Evolutionary conservation across 2,113 vertebrate genomes (phyloP).

Genomic region (Melierax canorus): DNA sequence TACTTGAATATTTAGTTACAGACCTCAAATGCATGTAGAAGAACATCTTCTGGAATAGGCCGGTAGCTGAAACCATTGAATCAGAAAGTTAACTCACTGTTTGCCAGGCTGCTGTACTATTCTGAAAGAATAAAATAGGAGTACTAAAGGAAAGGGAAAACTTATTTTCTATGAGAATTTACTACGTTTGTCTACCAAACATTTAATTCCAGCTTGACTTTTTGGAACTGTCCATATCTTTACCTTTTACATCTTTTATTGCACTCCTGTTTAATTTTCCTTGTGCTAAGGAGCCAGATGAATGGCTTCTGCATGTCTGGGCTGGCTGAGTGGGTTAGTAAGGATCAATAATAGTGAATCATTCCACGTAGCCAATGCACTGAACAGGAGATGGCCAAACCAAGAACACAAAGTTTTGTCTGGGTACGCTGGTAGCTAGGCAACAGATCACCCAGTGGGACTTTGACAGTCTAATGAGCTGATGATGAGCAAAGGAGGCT

Average conservation of each 20-base stretch:
- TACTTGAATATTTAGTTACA: slow-evolving; percentile 9
- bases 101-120: not conserved
- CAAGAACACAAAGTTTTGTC: slow-evolving; percentile 8
- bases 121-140: not conserved
- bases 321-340: not conserved
- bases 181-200: not conserved
- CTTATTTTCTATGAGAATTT: not conserved
- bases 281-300: not conserved
- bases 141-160: not conserved
- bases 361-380: not conserved
- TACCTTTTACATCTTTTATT: not conserved
- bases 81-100: not conserved
- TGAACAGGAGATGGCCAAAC: not conserved
- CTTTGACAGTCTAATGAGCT: not conserved
- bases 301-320: slow-evolving; percentile 2
- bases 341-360: slow-evolving; percentile 13
- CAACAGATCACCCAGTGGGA: not conserved
- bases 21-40: slow-evolving; percentile 93
- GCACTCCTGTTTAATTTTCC: not conserved
- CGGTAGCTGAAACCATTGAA: slow-evolving; percentile 76
- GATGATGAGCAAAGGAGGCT: not conserved
- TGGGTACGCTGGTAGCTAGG: not conserved
- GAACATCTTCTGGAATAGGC: slow-evolving; percentile 82
- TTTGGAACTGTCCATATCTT: not conserved
- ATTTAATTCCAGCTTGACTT: not conserved